A percentile compares a stretch with the other conserved stretches of the same genome.
phyloP scores from a whole-genome alignment of 2,113 vertebrate genomes.

The Triplophysa tibetana region DNA sequence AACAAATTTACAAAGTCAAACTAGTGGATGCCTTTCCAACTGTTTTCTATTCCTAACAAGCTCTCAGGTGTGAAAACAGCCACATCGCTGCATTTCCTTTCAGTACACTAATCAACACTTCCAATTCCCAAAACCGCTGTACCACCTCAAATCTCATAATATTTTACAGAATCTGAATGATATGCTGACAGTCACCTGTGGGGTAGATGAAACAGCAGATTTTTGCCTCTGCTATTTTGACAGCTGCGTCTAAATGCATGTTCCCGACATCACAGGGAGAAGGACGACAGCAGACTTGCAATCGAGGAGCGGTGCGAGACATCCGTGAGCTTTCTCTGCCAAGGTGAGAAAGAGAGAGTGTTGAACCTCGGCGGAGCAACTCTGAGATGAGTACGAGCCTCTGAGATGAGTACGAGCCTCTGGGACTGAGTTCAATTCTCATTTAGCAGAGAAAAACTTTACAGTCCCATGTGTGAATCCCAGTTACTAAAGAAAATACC shows the following conservation, averaged over 20 bases:
- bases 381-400: neutral
- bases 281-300: conserved; percentile 25
- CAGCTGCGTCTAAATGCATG: conserved; percentile 54
- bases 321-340: neutral
- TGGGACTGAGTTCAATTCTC: conserved; percentile 1
- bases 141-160: conserved; percentile 33
- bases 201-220: conserved; percentile 58
- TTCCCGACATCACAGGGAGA: conserved; percentile 44
- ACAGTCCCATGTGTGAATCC: neutral
- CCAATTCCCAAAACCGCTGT: conserved; percentile 25
- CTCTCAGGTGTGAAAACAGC: conserved; percentile 26
- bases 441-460: neutral
- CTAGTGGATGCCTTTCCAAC: neutral
- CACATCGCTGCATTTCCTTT: conserved; percentile 8
- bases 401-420: neutral
- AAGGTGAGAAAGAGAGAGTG: conserved; percentile 13
- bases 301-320: neutral
- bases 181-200: conserved; percentile 55
- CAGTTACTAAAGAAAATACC: too few relatives aligned
- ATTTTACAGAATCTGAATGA: conserved; percentile 57
- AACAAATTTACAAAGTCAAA: conserved; percentile 23
- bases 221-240: conserved; percentile 45
- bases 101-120: conserved; percentile 18
- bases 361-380: conserved; percentile 9
- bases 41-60: conserved; percentile 24